Conservation (phyloP, 2,797 vertebrate species). For the Melanotaenia trifasciata region DNA sequence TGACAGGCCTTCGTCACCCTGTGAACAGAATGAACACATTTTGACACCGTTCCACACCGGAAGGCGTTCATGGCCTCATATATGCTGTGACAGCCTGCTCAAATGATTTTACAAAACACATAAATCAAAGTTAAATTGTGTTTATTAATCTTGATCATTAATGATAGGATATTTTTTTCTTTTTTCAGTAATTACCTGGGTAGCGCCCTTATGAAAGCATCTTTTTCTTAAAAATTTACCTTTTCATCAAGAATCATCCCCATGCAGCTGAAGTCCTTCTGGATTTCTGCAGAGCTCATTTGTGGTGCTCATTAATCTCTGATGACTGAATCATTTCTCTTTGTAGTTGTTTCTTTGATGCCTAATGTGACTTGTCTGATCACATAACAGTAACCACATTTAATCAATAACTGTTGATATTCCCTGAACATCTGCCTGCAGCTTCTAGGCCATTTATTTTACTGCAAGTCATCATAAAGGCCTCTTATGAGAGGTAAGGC, state of each 20-base stretch:
- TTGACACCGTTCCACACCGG: slow-evolving; percentile 45
- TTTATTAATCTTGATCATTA: slow-evolving; percentile 5
- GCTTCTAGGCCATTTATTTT: not conserved
- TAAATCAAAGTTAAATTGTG: not conserved
- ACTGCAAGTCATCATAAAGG: slow-evolving; percentile 27
- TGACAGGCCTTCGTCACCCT: slow-evolving; percentile 57
- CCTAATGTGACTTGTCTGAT: slow-evolving; percentile 4
- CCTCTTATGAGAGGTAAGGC: slow-evolving; percentile 22
- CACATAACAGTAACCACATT: not conserved
- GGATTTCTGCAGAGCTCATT: slow-evolving; percentile 27
- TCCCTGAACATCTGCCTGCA: not conserved
- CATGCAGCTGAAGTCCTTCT: slow-evolving; percentile 20
- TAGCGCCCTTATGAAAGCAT: not conserved
- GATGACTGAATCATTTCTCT: slow-evolving; percentile 32
- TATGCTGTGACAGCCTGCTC: slow-evolving; percentile 1
- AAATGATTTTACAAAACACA: slow-evolving; percentile 8
- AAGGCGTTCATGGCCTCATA: slow-evolving; percentile 32
- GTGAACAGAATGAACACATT: slow-evolving; percentile 24
- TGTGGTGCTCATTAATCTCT: slow-evolving; percentile 36
- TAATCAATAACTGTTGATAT: slow-evolving; percentile 11
- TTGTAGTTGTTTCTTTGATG: slow-evolving; percentile 34
- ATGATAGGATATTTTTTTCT: not conserved
- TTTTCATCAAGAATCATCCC: not conserved
- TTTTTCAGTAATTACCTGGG: not conserved
- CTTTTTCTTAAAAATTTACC: slow-evolving; percentile 10